These are phyloP conservation scores for Porites rus DNA, from an alignment of 92 coral and sea anemone genomes.

Conservation along the genomic window DNA sequence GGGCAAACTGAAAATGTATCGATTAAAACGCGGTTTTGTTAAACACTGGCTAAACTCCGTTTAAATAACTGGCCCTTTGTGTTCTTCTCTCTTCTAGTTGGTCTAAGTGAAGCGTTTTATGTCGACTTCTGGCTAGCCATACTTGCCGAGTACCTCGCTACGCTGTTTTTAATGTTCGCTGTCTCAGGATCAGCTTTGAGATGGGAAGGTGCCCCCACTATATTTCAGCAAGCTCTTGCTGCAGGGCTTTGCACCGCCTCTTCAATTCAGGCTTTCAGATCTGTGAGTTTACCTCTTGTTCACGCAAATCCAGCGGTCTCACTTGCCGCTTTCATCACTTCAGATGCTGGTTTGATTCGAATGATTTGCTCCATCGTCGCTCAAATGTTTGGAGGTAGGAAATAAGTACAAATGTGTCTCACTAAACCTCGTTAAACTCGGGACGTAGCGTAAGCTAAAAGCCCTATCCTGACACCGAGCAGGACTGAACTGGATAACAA, in stretches of 20 bases:
- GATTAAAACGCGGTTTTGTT: no score
- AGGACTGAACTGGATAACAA: no score
- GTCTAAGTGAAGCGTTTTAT: constrained; percentile 54
- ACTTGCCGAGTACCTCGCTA: constrained; percentile 69
- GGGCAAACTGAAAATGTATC: no score
- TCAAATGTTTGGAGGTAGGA: constrained; percentile 77
- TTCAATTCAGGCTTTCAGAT: constrained; percentile 67
- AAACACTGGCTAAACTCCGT: no score
- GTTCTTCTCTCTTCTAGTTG: constrained; percentile 35
- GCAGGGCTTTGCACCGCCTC: constrained; percentile 69
- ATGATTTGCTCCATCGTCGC: constrained; percentile 47
- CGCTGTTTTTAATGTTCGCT: constrained; percentile 63
- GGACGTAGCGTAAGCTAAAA: no score
- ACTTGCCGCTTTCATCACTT: constrained; percentile 61
- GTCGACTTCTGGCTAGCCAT: constrained; percentile 69
- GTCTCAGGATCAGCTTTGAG: constrained; percentile 70
- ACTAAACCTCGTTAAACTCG: no score
- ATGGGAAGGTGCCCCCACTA: constrained; percentile 79
- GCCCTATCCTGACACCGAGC: no score
- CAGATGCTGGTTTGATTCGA: constrained; percentile 59
- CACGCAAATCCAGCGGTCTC: constrained; percentile 75
- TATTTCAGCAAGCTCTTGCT: constrained; percentile 59
- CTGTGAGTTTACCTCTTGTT: constrained; percentile 70
- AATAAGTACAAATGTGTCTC: neutral
- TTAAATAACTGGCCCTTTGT: no score